Conservation (phyloP, 2,113 vertebrate species). For the Nothoprocta pentlandii region DNA sequence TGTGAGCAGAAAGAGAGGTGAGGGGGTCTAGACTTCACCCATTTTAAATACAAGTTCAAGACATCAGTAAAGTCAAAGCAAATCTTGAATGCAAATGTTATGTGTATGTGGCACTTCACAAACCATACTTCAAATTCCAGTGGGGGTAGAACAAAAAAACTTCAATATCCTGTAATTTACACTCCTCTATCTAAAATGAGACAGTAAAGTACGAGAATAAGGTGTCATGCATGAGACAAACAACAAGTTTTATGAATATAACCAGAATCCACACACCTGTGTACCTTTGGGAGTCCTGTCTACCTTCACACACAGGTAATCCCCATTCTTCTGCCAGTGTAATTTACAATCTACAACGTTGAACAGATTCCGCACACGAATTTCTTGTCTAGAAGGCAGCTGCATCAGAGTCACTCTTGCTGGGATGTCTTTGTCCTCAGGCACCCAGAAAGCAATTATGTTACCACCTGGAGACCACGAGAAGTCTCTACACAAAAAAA, state of each 20-base stretch:
- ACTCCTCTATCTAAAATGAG: neutral
- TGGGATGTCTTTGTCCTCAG: constrained; percentile 98
- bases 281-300: constrained; percentile 97
- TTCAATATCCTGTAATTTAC: neutral
- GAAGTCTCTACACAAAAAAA: constrained; percentile 87
- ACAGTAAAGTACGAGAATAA: neutral
- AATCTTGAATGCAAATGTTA: neutral
- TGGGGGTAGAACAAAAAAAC: neutral
- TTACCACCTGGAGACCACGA: constrained; percentile 99
- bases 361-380: constrained; percentile 95
- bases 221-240: neutral
- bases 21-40: neutral
- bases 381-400: constrained; percentile 94
- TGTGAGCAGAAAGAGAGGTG: neutral
- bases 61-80: neutral
- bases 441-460: constrained; percentile 98
- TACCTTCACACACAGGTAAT: constrained; percentile 97
- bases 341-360: constrained; percentile 98
- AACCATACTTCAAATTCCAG: neutral
- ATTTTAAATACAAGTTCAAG: neutral
- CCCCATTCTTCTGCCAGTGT: constrained; percentile 98
- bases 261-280: constrained; percentile 78
- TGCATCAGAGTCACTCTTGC: constrained; percentile 98
- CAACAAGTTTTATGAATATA: rapidly evolving
- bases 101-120: neutral